phyloP scores from a whole-genome alignment of 2,888 invertebrate genomes.

The Apamea epomidion region DNA sequence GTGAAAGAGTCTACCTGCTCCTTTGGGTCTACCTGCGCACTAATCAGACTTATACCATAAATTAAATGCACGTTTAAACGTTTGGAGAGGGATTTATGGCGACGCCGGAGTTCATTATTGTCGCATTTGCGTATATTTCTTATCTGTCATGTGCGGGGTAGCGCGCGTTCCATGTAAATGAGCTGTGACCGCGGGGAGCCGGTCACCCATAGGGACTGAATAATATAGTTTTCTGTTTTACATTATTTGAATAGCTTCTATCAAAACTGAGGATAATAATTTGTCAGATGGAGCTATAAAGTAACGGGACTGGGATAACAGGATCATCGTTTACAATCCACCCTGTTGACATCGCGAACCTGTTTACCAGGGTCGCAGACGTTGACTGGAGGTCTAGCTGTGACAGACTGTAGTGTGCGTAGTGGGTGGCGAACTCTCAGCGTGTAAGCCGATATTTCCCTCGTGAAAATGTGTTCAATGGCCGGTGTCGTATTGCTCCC shows the following conservation, averaged over 20 bases:
- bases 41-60: constrained; percentile 84
- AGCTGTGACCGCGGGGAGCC: constrained; percentile 34
- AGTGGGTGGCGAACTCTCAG: constrained; percentile 85
- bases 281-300: constrained; percentile 16
- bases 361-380: constrained; percentile 74
- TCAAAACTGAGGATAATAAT: constrained; percentile 16
- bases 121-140: constrained; percentile 76
- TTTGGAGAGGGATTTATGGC: constrained; percentile 79
- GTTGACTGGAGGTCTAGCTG: constrained; percentile 72
- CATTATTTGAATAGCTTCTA: constrained; percentile 53
- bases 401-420: constrained; percentile 73
- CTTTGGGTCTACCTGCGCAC: constrained; percentile 79
- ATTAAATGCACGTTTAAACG: constrained; percentile 81
- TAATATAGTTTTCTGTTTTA: constrained; percentile 46
- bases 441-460: constrained; percentile 89
- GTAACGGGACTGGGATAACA: constrained; percentile 3
- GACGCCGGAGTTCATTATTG: constrained; percentile 82
- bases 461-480: constrained; percentile 88
- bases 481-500: constrained; percentile 85
- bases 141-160: constrained; percentile 67
- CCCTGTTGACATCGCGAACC: constrained; percentile 29
- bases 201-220: constrained; percentile 12
- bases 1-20: constrained; percentile 84
- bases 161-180: constrained; percentile 45
- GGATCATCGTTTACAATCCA: constrained; percentile 20